These are phyloP conservation scores for Sebastolobus alascanus DNA, from an alignment of 2,797 vertebrate species.

Conservation along the genomic window DNA sequence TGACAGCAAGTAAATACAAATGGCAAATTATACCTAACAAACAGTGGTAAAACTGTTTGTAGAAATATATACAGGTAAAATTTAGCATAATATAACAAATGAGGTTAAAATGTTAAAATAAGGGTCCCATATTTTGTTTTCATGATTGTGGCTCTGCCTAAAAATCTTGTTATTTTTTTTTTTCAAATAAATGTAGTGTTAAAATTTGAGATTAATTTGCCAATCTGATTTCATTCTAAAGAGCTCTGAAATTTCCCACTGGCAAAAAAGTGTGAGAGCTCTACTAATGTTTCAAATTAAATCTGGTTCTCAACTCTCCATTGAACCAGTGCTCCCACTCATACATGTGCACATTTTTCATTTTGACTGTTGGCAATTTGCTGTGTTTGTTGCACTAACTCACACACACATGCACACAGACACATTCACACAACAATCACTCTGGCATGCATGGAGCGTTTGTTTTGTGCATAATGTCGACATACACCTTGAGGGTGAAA, in stretches of 20 bases:
- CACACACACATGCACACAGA: conserved; percentile 6
- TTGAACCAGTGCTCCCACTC: conserved; percentile 5
- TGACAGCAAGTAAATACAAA: too few relatives aligned
- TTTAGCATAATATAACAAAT: neutral
- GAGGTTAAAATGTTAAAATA: neutral
- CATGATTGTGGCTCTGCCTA: too few relatives aligned
- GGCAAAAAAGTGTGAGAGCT: neutral
- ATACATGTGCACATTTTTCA: conserved; percentile 9
- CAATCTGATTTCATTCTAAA: neutral
- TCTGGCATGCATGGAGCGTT: neutral
- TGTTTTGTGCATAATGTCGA: conserved; percentile 39
- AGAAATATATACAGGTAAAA: neutral
- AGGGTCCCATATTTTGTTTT: neutral
- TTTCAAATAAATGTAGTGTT: too few relatives aligned
- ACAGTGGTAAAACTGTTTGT: neutral
- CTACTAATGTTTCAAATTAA: neutral
- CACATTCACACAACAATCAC: conserved; percentile 10
- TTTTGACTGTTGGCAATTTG: conserved; percentile 1
- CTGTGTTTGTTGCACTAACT: conserved; percentile 4
- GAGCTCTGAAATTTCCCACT: neutral
- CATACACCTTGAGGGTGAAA: conserved; percentile 39
- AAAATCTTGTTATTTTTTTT: too few relatives aligned
- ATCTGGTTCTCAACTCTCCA: conserved; percentile 12
- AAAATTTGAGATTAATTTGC: too few relatives aligned
- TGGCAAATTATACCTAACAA: neutral